Evolutionary conservation across 1,140 invertebrate species (phyloP).

Genomic region (Eupristina koningsbergeri): DNA sequence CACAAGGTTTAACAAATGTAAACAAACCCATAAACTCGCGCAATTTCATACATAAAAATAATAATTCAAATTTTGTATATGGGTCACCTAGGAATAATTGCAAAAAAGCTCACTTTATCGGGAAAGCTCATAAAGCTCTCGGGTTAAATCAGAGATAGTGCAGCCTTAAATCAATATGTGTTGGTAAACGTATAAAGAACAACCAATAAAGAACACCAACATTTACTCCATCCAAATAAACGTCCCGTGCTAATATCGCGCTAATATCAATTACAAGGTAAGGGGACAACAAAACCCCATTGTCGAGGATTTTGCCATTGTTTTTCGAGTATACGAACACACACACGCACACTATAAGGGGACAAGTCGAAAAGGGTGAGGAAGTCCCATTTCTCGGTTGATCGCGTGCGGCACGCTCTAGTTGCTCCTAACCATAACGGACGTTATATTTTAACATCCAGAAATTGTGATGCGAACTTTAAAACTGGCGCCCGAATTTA

Average conservation of each 20-base stretch:
- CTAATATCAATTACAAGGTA: no score
- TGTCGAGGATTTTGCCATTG: not conserved
- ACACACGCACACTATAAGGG: no score
- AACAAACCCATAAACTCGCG: slow-evolving; percentile 8
- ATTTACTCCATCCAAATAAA: not conserved
- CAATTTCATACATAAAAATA: not conserved
- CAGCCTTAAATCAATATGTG: not conserved
- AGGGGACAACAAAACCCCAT: not conserved
- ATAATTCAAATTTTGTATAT: not conserved
- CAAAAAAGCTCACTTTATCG: not conserved
- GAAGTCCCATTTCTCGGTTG: slow-evolving; percentile 42
- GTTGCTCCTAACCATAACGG: not conserved
- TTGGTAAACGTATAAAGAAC: no score
- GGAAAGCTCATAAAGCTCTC: not conserved
- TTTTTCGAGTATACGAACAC: not conserved
- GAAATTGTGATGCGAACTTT: slow-evolving; percentile 27
- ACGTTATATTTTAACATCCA: slow-evolving; percentile 26
- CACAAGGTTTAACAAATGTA: slow-evolving; percentile 13
- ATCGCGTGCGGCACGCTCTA: slow-evolving; percentile 51
- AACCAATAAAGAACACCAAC: no score
- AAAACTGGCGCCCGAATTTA: not conserved
- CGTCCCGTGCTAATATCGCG: no score
- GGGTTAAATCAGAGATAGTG: not conserved
- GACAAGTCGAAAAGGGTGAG: slow-evolving; percentile 22
- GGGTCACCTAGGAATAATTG: not conserved